These are phyloP conservation scores for Molossus alvarezi DNA, from an alignment of 2,797 vertebrate genomes.

Conservation along the genomic window DNA sequence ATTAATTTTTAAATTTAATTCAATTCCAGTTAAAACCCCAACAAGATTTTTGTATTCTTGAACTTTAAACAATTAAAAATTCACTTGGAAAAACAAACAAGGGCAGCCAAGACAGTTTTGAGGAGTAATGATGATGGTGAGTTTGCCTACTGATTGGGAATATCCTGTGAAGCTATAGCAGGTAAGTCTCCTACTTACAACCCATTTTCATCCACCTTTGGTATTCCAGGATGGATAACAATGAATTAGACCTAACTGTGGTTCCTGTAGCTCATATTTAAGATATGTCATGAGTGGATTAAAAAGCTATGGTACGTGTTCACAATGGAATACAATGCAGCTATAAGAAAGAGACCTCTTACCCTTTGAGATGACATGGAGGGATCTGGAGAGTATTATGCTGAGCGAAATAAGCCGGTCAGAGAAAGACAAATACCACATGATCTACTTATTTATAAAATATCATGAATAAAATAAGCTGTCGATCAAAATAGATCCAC, in stretches of 20 bases:
- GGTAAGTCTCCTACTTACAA: neutral
- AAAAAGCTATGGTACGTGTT: too few species aligned
- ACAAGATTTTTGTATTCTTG: neutral
- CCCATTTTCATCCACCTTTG: neutral
- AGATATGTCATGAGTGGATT: neutral
- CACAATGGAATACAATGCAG: too few species aligned
- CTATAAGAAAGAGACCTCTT: too few species aligned
- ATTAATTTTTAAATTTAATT: conserved; percentile 7
- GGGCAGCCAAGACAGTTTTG: neutral
- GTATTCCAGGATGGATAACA: neutral
- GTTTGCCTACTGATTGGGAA: neutral
- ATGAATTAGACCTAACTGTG: neutral
- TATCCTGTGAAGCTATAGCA: neutral
- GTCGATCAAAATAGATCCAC: too few species aligned
- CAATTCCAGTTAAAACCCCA: conserved; percentile 1
- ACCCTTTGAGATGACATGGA: too few species aligned
- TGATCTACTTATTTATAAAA: too few species aligned
- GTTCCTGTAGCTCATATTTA: neutral
- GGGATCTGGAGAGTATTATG: too few species aligned
- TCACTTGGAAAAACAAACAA: neutral
- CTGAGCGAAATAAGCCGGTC: too few species aligned
- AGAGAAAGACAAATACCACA: too few species aligned
- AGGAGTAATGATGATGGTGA: neutral
- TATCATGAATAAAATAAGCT: too few species aligned
- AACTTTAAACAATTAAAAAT: conserved; percentile 47